Evolutionary conservation across 2,888 invertebrate genomes (phyloP).

Genomic region (Tromatobia lineatoria): DNA sequence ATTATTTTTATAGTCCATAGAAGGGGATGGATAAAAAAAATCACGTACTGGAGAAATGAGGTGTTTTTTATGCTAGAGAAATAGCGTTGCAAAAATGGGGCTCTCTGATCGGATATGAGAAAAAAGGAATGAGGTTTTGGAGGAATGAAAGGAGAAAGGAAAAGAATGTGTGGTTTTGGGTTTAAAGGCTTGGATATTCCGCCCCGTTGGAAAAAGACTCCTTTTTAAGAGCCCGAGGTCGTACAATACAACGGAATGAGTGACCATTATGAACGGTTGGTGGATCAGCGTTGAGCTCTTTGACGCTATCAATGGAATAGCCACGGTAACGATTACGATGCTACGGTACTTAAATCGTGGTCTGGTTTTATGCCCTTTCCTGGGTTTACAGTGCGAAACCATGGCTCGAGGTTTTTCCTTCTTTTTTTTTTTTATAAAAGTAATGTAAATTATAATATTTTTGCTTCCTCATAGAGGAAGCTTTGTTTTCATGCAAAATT

Average conservation of each 20-base stretch:
- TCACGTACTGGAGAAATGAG: background rate
- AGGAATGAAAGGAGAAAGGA: no score
- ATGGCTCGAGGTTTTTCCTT: background rate
- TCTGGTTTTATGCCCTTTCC: background rate
- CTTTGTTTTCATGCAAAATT: no score
- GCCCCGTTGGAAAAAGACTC: constrained; percentile 28
- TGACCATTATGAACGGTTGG: constrained; percentile 31
- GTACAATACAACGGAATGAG: constrained; percentile 31
- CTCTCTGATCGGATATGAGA: constrained; percentile 14
- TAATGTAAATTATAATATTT: no score
- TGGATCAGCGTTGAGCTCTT: constrained; percentile 29
- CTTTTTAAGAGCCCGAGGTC: constrained; percentile 9
- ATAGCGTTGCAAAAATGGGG: constrained; percentile 27
- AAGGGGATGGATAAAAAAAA: background rate
- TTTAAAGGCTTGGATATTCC: constrained; percentile 25
- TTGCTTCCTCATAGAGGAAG: no score
- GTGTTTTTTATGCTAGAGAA: no score
- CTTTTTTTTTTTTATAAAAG: background rate
- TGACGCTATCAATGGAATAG: constrained; percentile 32
- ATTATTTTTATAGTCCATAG: no score
- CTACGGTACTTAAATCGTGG: background rate
- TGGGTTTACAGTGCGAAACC: background rate
- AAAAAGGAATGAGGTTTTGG: background rate
- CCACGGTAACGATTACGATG: constrained; percentile 31
- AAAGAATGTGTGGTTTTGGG: background rate